These are phyloP conservation scores for Lepidocyrtinus sp. DNA, from an alignment of 2,888 invertebrate genomes.

Conservation along the genomic window DNA sequence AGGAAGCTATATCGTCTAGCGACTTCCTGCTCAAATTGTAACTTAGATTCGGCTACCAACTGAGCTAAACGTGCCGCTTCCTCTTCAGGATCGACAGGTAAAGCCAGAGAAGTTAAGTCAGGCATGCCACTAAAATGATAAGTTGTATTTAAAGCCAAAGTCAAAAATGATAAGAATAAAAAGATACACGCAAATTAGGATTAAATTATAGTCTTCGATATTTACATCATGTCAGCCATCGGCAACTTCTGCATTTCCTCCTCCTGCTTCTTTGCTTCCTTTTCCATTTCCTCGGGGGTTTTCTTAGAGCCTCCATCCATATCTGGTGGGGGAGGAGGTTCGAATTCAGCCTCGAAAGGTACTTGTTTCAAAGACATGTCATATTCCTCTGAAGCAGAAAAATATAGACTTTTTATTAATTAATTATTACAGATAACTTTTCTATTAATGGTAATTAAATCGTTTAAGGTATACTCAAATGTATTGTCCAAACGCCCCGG, in stretches of 20 bases:
- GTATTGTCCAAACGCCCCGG: slow-evolving; percentile 64
- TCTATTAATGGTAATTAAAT: slow-evolving; percentile 27
- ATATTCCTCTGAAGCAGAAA: slow-evolving; percentile 58
- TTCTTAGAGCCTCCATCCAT: slow-evolving; percentile 64
- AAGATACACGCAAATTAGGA: neutral
- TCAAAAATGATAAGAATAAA: neutral
- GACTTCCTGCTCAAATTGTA: slow-evolving; percentile 35
- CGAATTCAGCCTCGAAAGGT: slow-evolving; percentile 70
- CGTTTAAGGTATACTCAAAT: no score
- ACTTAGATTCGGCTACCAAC: slow-evolving; percentile 16
- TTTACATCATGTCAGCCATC: slow-evolving; percentile 67
- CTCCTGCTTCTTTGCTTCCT: slow-evolving; percentile 67
- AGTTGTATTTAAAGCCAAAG: neutral
- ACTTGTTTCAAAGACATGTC: slow-evolving; percentile 60
- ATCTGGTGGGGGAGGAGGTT: slow-evolving; percentile 68
- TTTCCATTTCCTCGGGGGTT: slow-evolving; percentile 70
- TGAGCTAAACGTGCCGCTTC: slow-evolving; percentile 28
- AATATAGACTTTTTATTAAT: neutral
- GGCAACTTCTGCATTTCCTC: slow-evolving; percentile 67
- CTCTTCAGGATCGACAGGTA: slow-evolving; percentile 35
- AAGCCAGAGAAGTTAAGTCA: neutral
- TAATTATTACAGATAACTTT: no score
- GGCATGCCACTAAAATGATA: neutral
- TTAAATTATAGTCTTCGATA: neutral
- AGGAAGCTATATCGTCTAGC: slow-evolving; percentile 40